Conservation (phyloP, 2,113 vertebrate genomes). For the Arenaria interpres region DNA sequence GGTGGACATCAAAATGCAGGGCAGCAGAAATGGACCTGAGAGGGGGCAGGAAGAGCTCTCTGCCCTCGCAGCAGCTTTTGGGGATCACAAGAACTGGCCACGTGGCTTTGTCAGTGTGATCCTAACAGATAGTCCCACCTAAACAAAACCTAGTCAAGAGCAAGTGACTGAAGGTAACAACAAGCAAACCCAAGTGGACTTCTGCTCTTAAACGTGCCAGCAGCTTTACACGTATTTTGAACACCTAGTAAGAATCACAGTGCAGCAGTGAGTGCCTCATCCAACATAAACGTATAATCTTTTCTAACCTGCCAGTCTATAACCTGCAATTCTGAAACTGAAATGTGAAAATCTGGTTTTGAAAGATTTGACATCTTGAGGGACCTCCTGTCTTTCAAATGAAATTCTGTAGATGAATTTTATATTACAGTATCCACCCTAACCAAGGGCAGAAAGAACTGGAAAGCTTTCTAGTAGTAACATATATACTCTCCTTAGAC, state of each 20-base stretch:
- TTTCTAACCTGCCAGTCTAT: neutral
- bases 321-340: neutral
- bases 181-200: neutral
- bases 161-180: neutral
- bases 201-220: neutral
- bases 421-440: neutral
- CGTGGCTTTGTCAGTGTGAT: accelerated
- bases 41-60: neutral
- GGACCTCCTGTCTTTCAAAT: neutral
- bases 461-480: neutral
- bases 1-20: neutral
- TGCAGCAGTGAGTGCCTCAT: neutral
- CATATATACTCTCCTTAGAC: neutral
- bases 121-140: neutral
- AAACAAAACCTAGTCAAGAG: neutral
- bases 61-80: neutral
- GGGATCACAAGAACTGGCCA: neutral
- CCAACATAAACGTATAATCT: neutral
- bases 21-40: neutral
- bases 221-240: neutral
- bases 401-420: neutral
- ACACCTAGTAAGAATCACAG: neutral
- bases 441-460: neutral
- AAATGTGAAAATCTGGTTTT: neutral
- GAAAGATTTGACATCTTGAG: neutral